Evolutionary conservation across 1,140 invertebrate genomes (phyloP).

Genomic region (Drosophila sp.): DNA sequence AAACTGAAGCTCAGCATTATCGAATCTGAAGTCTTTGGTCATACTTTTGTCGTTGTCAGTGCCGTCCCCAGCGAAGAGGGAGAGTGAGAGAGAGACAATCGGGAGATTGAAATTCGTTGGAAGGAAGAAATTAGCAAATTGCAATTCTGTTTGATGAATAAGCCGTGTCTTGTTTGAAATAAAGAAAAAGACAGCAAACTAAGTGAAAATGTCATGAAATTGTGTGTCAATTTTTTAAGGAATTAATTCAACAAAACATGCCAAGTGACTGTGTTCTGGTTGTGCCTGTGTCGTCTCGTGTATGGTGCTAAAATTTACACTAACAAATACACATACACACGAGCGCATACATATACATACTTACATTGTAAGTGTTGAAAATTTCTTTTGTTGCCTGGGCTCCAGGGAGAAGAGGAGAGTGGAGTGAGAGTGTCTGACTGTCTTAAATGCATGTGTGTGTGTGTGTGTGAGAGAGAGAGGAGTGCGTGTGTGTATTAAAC

Average conservation of each 20-base stretch:
- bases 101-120: conserved; percentile 34
- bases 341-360: conserved; percentile 26
- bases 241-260: background rate
- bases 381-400: conserved; percentile 54
- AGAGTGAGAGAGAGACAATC: conserved; percentile 8
- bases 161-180: conserved; percentile 12
- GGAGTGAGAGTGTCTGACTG: conserved; percentile 9
- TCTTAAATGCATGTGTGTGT: conserved; percentile 20
- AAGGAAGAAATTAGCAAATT: conserved; percentile 38
- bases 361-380: conserved; percentile 61
- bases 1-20: background rate
- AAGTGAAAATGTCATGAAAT: conserved; percentile 46
- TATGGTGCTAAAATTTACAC: conserved; percentile 62
- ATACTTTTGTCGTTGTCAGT: conserved; percentile 9
- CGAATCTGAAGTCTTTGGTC: background rate
- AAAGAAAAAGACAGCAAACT: background rate
- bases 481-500: conserved; percentile 24
- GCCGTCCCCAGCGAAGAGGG: background rate
- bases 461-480: background rate
- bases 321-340: conserved; percentile 31
- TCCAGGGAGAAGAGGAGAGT: conserved; percentile 32
- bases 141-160: conserved; percentile 23
- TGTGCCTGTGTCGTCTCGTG: conserved; percentile 49
- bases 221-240: conserved; percentile 8
- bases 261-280: conserved; percentile 28